These are phyloP conservation scores for Steinernema feltiae DNA, from an alignment of 1,140 invertebrate species.

Conservation along the genomic window DNA sequence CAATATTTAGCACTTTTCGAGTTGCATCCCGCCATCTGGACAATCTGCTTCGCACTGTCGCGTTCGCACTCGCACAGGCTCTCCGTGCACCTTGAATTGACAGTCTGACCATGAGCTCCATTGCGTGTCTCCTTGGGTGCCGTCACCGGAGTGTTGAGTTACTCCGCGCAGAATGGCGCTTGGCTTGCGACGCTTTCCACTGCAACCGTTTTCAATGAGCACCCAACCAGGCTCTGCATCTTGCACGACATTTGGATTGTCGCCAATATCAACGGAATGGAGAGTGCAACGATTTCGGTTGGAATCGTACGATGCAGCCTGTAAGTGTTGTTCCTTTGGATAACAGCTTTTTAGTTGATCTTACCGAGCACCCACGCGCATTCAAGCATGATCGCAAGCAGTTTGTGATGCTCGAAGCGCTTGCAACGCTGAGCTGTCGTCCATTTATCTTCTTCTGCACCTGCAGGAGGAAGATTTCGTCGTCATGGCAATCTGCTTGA, in stretches of 20 bases:
- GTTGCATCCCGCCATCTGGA: neutral
- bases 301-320: conserved; percentile 5
- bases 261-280: neutral
- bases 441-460: conserved; percentile 29
- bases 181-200: neutral
- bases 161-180: neutral
- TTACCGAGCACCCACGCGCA: neutral
- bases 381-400: neutral
- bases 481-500: conserved; percentile 23
- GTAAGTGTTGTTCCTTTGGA: neutral
- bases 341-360: neutral
- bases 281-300: neutral
- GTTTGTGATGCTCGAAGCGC: neutral
- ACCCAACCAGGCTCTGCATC: neutral
- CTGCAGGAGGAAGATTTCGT: conserved; percentile 37
- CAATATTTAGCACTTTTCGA: neutral
- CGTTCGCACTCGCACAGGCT: neutral
- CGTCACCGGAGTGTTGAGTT: neutral
- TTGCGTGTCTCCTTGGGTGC: neutral
- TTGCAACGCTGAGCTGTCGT: neutral
- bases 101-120: neutral
- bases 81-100: neutral
- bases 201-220: neutral
- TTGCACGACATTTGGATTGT: neutral
- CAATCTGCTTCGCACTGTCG: neutral